Conservation (phyloP, 2,797 vertebrate species). For the Bufotes viridis region DNA sequence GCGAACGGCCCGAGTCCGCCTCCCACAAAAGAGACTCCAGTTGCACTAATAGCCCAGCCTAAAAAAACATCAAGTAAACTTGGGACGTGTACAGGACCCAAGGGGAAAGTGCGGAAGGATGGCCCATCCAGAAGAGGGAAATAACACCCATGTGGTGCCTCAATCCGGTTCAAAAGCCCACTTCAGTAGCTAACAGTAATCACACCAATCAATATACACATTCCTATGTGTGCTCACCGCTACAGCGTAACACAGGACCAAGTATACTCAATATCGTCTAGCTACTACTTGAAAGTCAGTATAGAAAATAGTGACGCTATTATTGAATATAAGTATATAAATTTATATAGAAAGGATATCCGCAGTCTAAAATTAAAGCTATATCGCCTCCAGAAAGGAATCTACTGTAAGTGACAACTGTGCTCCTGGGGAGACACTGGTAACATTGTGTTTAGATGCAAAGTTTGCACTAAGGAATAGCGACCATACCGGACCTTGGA, state of each 20-base stretch:
- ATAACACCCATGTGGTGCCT: constrained; percentile 8
- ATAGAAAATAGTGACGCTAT: constrained; percentile 19
- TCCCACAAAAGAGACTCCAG: constrained; percentile 61
- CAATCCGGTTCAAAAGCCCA: background rate
- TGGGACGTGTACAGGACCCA: background rate
- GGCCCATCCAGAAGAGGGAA: constrained; percentile 17
- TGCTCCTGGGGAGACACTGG: background rate
- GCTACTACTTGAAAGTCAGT: constrained; percentile 9
- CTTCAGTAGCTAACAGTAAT: constrained; percentile 7
- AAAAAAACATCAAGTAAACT: constrained; percentile 63
- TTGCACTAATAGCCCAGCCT: constrained; percentile 69
- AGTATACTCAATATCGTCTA: constrained; percentile 13
- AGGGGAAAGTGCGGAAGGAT: background rate
- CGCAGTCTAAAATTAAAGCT: constrained; percentile 1
- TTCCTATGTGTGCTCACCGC: constrained; percentile 1
- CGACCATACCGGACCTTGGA: constrained; percentile 17
- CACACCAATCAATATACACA: constrained; percentile 2
- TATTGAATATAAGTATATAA: constrained; percentile 28
- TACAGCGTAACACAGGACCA: constrained; percentile 36
- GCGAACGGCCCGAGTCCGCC: constrained; percentile 71
- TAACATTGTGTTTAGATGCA: background rate
- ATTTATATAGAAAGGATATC: constrained; percentile 11
- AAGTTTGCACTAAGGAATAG: constrained; percentile 4
- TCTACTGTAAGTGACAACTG: background rate
- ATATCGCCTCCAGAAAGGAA: background rate